A percentile compares a stretch with the other conserved stretches of the same genome.
Evolutionary conservation across 1,140 invertebrate genomes (phyloP).

Genomic region (Trichonephila clavipes): DNA sequence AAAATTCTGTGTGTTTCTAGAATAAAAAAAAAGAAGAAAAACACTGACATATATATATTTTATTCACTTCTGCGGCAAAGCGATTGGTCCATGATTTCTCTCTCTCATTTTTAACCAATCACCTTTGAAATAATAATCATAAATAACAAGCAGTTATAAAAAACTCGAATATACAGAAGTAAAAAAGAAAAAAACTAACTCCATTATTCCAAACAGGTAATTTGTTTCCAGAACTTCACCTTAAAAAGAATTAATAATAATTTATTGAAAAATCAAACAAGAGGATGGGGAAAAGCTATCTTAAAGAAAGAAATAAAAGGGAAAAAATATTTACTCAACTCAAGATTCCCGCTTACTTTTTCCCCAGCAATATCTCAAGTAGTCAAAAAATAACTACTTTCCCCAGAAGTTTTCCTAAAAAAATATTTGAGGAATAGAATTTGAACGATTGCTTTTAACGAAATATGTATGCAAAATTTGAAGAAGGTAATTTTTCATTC

Average conservation of each 20-base stretch:
- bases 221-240: background rate
- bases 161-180: background rate
- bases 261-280: background rate
- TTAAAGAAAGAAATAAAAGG: background rate
- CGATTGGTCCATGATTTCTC: too few relatives aligned
- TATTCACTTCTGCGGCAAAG: too few relatives aligned
- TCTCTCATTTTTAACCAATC: too few relatives aligned
- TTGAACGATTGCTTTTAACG: slow-evolving; percentile 33
- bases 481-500: slow-evolving; percentile 33
- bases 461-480: slow-evolving; percentile 43
- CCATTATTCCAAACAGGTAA: background rate
- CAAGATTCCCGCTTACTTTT: background rate
- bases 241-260: background rate
- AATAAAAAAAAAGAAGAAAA: too few relatives aligned
- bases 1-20: too few relatives aligned
- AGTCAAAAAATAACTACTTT: slow-evolving; percentile 30
- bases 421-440: slow-evolving; percentile 8
- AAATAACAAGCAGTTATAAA: too few relatives aligned
- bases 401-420: background rate
- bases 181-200: background rate
- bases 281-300: background rate
- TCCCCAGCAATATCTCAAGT: background rate
- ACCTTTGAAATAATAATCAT: too few relatives aligned
- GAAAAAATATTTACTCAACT: background rate
- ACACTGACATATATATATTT: too few relatives aligned